Base-by-base conservation (phyloP, 1,140 invertebrate species). In the Drosophila varians region DNA sequence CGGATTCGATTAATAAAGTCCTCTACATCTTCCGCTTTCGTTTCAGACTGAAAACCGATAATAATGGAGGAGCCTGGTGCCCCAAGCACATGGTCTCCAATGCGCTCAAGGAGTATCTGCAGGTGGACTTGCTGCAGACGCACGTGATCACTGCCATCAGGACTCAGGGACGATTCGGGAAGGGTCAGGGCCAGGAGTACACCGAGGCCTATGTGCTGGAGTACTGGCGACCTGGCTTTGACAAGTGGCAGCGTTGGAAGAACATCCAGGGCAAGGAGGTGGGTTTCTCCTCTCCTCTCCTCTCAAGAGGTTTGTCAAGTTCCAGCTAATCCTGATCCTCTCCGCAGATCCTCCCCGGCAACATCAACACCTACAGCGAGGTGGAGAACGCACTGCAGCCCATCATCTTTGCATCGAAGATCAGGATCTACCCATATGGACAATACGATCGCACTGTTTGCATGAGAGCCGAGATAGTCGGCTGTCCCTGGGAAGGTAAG, bases 21-120 rank as follows among this genome's bases (percentile, higher is more conserved):
- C 40, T 77, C 57, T 4, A n/a, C 40, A 3, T 18, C 11, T 79
- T 62, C 92, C 92, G 48, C 75, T 19, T 57, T 42, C n/a, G 70
- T 90, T 75, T 5, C 93, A 99, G 98, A 92, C 93, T 99, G 78
- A 94, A 96, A 77, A 94, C 95, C 74, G 97, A 99, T 91, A 94
- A 95, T 75, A 95, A 96, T 78, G 96, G 97, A 43, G 98, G 98
- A 25, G 98, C 98, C 0, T 99, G 98, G 98, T 99, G 98, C 92
- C 98, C 98, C 3, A 94, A 95, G 84, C 93, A 95, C 47, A 95
- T 96, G 92, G 95, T 99, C 47, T 96, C 95, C n/a, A 94, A 95
- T 40, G 96, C 96, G 55, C 93, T 95, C 1, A 94, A 95, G 25
- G 98, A 99, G 91, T 98, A 96, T 93, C 92, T 99, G 19, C 96